Conservation (phyloP, 1,140 invertebrate species). For the Solen grandis region DNA sequence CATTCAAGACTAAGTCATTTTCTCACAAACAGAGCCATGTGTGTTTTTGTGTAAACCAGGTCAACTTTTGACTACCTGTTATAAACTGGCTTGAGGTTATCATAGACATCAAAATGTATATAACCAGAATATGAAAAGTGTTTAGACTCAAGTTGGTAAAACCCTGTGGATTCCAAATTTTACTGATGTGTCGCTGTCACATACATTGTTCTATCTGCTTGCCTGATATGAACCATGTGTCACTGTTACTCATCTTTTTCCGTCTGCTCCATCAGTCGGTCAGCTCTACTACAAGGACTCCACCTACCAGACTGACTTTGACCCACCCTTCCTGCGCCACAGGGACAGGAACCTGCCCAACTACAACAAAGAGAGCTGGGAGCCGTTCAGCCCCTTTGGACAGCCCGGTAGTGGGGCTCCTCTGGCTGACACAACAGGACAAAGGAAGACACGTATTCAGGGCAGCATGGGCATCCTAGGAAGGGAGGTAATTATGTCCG, state of each 20-base stretch:
- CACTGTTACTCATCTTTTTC: neutral
- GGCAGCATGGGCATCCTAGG: conserved; percentile 25
- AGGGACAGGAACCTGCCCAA: conserved; percentile 17
- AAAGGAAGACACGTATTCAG: conserved; percentile 31
- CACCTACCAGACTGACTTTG: conserved; percentile 33
- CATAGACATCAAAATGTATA: neutral
- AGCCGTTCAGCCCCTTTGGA: conserved; percentile 43
- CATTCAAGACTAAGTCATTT: neutral
- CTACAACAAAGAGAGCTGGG: conserved; percentile 21
- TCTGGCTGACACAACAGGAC: conserved; percentile 7
- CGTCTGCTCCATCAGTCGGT: conserved; percentile 23
- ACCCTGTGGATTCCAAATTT: neutral
- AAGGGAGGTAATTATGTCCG: conserved; percentile 16
- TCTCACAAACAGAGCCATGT: neutral
- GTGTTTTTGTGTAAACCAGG: neutral
- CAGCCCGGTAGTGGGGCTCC: conserved; percentile 46
- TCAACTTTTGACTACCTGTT: too few relatives aligned
- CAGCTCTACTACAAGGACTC: conserved; percentile 22
- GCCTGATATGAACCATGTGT: neutral
- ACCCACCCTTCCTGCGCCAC: neutral
- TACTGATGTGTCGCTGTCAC: neutral
- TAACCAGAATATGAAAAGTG: neutral
- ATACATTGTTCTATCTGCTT: conserved; percentile 1
- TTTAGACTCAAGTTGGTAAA: neutral
- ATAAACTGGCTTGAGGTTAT: neutral